Base-by-base conservation (phyloP, 23 tunicate species). In the Trididemnum miniatum region DNA sequence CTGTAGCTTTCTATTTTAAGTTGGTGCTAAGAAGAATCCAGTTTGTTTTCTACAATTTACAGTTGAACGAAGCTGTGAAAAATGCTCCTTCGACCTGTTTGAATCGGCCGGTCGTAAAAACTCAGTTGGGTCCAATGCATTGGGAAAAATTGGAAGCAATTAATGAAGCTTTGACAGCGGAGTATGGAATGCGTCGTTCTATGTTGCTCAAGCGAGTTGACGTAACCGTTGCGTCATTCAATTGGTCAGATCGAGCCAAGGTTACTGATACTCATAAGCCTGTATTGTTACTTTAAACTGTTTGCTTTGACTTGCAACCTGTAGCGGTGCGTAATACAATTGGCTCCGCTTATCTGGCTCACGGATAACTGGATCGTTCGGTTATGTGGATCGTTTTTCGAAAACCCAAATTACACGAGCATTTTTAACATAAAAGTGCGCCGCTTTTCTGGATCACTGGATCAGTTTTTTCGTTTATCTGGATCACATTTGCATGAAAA, bases 191-290 rank as follows among this genome's bases (percentile, higher is more conserved):
- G 9, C 81, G 97, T 35, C 60, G 91, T 44, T 67, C 77, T 12
- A 91, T 91, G 97, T 51, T 91, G 67, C 62, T 91, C 65, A 91
- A 91, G 76, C 80, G 97, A 82, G 75, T 91, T 24, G 97, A 91
- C 71, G 97, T 91, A 25, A 91, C 97, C 2, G 74, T 91, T 20
- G 65, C 80, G 2, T 91, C 97, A 36, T 91, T 91, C 38, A 82
- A 86, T 52, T 91, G 97, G 97, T 91, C 97, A 1, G 97, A 91
- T 22, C 52, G 83, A 31, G 97, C 97, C 29, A 91, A 91, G 84
- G 97, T 91, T 15, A 35, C 1, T 67, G 7, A 4, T 49, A 49
- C 18, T n/a, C n/a, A n/a, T n/a, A n/a, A n/a, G n/a, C n/a, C n/a
- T n/a, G n/a, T n/a, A n/a, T n/a, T n/a, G n/a, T n/a, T n/a, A n/a